A percentile compares a stretch with the other conserved stretches of the same genome.
These are phyloP conservation scores for Prolemur simus DNA, from an alignment of 2,113 vertebrate genomes.

Conservation along the genomic window DNA sequence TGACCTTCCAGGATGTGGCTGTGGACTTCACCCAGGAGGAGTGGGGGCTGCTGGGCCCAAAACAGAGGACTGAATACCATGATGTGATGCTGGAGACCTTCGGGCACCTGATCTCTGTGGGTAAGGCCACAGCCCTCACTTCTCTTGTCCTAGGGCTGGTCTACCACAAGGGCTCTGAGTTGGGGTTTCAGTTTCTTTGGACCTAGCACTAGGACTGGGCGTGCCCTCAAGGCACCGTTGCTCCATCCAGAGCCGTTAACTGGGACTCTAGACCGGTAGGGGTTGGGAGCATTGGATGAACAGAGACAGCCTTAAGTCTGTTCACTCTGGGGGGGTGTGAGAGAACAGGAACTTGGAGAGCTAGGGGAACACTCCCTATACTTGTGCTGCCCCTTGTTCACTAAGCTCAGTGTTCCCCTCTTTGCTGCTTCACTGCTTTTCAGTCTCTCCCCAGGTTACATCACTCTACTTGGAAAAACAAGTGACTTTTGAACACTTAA, in stretches of 20 bases:
- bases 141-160: neutral
- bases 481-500: neutral
- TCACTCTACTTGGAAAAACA: neutral
- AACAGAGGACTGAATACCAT: slow-evolving; percentile 57
- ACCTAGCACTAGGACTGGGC: fast-evolving
- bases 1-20: slow-evolving; percentile 73
- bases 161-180: fast-evolving
- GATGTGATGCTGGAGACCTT: slow-evolving; percentile 77
- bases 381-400: neutral
- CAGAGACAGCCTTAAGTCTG: neutral
- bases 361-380: neutral
- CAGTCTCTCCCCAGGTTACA: neutral
- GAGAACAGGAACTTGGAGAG: neutral
- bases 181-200: fast-evolving
- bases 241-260: neutral
- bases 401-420: neutral
- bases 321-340: neutral
- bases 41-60: slow-evolving; percentile 57
- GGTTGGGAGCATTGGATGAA: fast-evolving
- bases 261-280: neutral
- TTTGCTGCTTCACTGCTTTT: neutral
- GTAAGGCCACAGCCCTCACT: neutral
- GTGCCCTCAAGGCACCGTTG: neutral
- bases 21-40: slow-evolving; percentile 75
- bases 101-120: slow-evolving; percentile 68